Percentiles rank a stretch among this genome's conserved stretches.
Conservation (phyloP, 2,888 invertebrate species). For the Pollenia labialis region DNA sequence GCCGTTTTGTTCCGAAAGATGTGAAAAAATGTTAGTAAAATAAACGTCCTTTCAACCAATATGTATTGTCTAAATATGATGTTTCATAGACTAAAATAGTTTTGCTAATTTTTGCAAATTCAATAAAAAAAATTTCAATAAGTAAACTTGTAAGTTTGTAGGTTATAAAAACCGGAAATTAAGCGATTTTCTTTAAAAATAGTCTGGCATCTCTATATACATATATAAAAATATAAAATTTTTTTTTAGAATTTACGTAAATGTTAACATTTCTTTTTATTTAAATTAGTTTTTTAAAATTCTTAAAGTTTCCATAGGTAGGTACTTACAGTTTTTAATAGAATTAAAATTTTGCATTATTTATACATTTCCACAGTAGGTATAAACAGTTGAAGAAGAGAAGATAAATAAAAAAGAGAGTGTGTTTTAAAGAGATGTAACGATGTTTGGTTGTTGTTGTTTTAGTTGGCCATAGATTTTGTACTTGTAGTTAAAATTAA, state of each 20-base stretch:
- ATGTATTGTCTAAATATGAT: too few species aligned
- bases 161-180: too few species aligned
- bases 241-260: conserved; percentile 8
- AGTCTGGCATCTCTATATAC: conserved; percentile 28
- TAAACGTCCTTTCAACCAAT: too few species aligned
- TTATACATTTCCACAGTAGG: conserved; percentile 26
- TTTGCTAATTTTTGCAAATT: too few species aligned
- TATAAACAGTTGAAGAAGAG: not conserved
- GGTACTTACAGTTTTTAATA: conserved; percentile 21
- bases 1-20: too few species aligned
- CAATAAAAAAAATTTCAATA: too few species aligned
- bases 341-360: conserved; percentile 18
- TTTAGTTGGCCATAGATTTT: conserved; percentile 8
- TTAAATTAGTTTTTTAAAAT: not conserved
- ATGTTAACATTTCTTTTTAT: conserved; percentile 19
- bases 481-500: not conserved
- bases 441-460: conserved; percentile 42
- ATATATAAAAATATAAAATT: not conserved
- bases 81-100: too few species aligned
- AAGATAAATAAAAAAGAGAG: not conserved
- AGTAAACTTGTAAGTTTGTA: too few species aligned
- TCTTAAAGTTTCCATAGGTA: not conserved
- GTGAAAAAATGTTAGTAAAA: too few species aligned
- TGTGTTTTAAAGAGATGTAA: conserved; percentile 7
- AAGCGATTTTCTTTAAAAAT: not conserved